Evolutionary conservation across 2,888 invertebrate genomes (phyloP).

Genomic region (Anoplius nigerrimus): DNA sequence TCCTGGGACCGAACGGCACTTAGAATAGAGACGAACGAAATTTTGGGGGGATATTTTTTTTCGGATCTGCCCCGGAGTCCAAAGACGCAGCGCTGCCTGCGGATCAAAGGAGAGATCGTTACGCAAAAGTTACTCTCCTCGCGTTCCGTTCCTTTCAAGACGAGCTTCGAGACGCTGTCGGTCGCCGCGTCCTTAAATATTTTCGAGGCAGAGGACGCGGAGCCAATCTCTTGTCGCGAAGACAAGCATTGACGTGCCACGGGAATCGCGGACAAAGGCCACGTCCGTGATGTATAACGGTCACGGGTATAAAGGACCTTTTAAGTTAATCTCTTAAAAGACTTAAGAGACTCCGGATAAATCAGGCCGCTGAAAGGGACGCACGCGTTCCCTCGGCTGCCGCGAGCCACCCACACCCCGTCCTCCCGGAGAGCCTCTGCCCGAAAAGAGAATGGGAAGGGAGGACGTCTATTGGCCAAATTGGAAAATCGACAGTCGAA

Average conservation of each 20-base stretch:
- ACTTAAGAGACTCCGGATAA: constrained; percentile 45
- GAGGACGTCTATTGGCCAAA: constrained; percentile 42
- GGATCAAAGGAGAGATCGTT: no score
- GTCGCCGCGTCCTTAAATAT: constrained; percentile 5
- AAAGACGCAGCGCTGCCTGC: no score
- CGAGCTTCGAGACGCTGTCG: no score
- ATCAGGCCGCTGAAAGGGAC: constrained; percentile 36
- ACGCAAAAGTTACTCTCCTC: no score
- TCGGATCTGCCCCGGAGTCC: no score
- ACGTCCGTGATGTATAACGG: constrained; percentile 26
- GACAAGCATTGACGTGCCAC: constrained; percentile 20
- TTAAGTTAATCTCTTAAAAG: constrained; percentile 51
- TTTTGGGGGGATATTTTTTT: neutral
- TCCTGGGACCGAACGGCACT: constrained; percentile 1
- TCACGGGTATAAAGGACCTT: constrained; percentile 43
- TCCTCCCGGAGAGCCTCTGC: no score
- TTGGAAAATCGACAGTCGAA: constrained; percentile 43
- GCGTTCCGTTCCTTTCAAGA: no score
- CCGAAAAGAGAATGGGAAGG: neutral
- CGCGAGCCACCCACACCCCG: no score
- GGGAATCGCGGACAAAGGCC: constrained; percentile 40
- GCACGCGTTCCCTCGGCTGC: constrained; percentile 14
- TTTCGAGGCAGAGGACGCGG: neutral
- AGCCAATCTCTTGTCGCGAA: constrained; percentile 34
- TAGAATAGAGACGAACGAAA: neutral